Evolutionary conservation across 2,797 vertebrate genomes (phyloP).

Genomic region (Botia kubotai): DNA sequence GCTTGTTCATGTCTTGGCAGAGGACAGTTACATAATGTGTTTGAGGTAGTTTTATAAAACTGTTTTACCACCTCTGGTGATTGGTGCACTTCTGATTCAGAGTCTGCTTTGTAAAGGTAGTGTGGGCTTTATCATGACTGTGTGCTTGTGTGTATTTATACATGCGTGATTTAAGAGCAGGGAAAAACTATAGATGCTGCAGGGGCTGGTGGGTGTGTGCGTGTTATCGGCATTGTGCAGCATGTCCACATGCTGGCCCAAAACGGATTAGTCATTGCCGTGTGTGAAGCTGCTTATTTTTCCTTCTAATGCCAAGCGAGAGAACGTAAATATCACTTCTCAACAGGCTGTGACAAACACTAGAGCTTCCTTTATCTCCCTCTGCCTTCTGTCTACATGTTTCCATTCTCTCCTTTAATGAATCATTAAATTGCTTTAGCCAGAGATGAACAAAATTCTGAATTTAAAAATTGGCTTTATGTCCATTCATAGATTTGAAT

Average conservation of each 20-base stretch:
- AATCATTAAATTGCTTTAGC: conserved; percentile 42
- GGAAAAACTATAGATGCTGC: conserved; percentile 22
- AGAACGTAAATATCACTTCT: conserved; percentile 37
- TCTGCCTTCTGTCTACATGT: conserved; percentile 4
- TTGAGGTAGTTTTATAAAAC: conserved; percentile 7
- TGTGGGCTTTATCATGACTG: conserved; percentile 19
- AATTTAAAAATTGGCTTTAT: conserved; percentile 25
- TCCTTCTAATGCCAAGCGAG: conserved; percentile 26
- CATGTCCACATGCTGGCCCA: conserved; percentile 2
- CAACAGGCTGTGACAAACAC: conserved; percentile 1
- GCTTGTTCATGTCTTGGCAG: neutral
- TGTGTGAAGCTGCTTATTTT: conserved; percentile 41
- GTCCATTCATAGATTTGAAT: neutral
- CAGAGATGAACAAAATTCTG: conserved; percentile 42
- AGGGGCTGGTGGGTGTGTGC: conserved; percentile 31
- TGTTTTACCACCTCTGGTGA: conserved; percentile 19
- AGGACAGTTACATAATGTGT: conserved; percentile 46
- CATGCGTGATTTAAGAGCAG: conserved; percentile 19
- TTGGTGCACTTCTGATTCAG: neutral
- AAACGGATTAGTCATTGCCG: conserved; percentile 22
- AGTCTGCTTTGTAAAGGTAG: neutral
- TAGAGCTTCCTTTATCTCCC: conserved; percentile 1
- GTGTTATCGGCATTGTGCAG: conserved; percentile 35
- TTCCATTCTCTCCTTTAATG: conserved; percentile 33
- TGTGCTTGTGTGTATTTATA: neutral